A percentile compares a stretch with the other conserved stretches of the same genome.
Evolutionary conservation across 53 echinoderm and acorn worm genomes (phyloP).

Genomic region (Henricia sp.): DNA sequence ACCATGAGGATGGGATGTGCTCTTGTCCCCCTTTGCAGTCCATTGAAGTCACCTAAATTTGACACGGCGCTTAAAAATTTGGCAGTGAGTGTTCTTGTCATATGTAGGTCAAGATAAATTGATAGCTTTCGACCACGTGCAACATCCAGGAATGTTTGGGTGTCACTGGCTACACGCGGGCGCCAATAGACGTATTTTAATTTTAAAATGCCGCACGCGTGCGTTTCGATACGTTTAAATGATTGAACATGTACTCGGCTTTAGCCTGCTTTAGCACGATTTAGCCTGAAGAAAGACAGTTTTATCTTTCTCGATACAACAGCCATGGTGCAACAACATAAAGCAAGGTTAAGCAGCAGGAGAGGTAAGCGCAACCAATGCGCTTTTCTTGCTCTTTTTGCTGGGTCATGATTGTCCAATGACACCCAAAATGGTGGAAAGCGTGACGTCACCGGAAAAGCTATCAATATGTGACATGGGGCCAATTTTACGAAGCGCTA

Average conservation of each 20-base stretch:
- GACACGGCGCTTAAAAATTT: background rate
- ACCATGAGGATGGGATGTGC: slow-evolving; percentile 71
- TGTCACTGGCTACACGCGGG: no score
- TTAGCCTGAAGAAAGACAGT: background rate
- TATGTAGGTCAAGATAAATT: background rate
- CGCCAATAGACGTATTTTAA: background rate
- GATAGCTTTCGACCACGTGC: background rate
- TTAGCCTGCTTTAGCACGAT: background rate
- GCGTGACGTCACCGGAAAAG: no score
- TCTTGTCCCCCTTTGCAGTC: slow-evolving; percentile 84
- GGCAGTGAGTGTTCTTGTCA: slow-evolving; percentile 28
- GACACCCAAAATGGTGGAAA: no score
- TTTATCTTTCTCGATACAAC: no score
- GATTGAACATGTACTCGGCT: background rate
- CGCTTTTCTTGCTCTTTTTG: background rate
- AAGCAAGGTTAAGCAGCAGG: no score
- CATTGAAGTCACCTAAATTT: slow-evolving; percentile 76
- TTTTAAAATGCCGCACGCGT: background rate
- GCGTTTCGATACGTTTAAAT: background rate
- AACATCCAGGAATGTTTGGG: background rate
- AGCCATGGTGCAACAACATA: no score
- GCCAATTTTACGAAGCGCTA: no score
- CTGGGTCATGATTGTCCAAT: background rate
- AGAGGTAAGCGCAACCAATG: no score
- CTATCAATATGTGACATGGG: background rate